Conservation (phyloP, 2,797 vertebrate genomes). For the Ibycter americanus region DNA sequence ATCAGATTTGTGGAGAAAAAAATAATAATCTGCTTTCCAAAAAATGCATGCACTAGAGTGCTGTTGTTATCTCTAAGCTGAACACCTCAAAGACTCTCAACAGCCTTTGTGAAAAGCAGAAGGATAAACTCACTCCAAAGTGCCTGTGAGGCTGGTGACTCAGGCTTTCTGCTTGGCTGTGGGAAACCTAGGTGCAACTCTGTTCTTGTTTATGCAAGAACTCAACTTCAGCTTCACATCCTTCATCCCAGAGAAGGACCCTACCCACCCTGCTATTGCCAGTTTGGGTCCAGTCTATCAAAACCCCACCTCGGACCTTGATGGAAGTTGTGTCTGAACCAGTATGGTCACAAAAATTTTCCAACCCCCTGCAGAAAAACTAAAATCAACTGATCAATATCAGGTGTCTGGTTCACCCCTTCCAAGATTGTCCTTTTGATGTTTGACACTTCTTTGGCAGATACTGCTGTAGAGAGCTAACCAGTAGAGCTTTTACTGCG, state of each 20-base stretch:
- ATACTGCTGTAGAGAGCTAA: neutral
- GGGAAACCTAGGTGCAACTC: neutral
- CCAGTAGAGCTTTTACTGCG: neutral
- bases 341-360: neutral
- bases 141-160: neutral
- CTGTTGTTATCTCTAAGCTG: neutral
- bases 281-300: neutral
- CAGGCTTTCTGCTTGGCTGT: neutral
- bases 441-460: neutral
- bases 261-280: neutral
- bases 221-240: neutral
- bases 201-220: neutral
- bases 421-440: neutral
- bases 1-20: neutral
- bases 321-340: neutral
- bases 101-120: neutral
- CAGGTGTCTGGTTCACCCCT: neutral
- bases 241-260: neutral
- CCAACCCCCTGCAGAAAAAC: neutral
- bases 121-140: neutral
- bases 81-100: neutral
- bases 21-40: neutral
- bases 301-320: neutral
- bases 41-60: neutral
- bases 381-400: neutral